Conservation (phyloP, 2,797 vertebrate genomes). For the Sphenodon punctatus region DNA sequence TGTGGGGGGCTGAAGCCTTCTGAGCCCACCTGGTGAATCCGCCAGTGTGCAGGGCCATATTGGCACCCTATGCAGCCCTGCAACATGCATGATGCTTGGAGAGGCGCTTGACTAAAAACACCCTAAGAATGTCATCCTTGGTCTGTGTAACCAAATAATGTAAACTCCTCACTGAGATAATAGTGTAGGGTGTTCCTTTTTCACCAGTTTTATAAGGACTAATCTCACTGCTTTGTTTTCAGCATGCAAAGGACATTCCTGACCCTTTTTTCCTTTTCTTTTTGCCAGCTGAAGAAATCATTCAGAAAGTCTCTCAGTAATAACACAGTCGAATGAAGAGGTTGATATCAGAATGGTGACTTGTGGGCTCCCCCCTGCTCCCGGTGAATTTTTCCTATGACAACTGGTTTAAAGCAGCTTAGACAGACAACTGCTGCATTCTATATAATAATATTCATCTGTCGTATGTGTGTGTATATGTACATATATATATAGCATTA, state of each 20-base stretch:
- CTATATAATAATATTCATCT: not conserved
- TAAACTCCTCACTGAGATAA: too few relatives aligned
- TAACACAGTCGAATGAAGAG: slow-evolving; percentile 26
- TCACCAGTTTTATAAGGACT: not conserved
- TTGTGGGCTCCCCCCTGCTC: not conserved
- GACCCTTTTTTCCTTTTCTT: not conserved
- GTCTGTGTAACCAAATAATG: too few relatives aligned
- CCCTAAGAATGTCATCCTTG: too few relatives aligned
- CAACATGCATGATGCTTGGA: too few relatives aligned
- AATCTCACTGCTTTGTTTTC: not conserved
- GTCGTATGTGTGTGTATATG: too few relatives aligned
- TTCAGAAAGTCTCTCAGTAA: slow-evolving; percentile 27
- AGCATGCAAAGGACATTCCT: not conserved
- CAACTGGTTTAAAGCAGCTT: not conserved
- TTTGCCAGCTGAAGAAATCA: slow-evolving; percentile 49
- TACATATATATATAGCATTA: too few relatives aligned
- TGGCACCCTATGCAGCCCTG: too few relatives aligned
- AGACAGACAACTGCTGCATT: not conserved
- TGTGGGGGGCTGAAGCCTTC: too few relatives aligned
- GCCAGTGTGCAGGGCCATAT: too few relatives aligned
- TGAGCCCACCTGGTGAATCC: too few relatives aligned
- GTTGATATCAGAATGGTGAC: not conserved
- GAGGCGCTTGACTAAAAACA: too few relatives aligned
- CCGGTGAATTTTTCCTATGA: not conserved
- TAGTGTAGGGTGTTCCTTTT: too few relatives aligned